Evolutionary conservation across 1,140 invertebrate species (phyloP).

Genomic region (Hormaphis cornu): DNA sequence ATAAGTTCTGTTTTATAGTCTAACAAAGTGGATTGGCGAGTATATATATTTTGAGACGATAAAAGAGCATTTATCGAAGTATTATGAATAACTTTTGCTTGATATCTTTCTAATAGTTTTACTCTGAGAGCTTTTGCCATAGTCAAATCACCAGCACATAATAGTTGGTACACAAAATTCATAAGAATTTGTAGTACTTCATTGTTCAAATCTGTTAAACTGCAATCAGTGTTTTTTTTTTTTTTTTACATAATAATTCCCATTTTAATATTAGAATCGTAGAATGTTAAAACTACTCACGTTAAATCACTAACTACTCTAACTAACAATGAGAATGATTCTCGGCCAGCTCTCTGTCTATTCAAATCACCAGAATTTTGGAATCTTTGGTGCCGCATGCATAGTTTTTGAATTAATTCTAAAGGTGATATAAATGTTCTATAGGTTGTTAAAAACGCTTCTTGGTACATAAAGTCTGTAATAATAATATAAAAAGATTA

Average conservation of each 20-base stretch:
- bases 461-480: slow-evolving; percentile 86
- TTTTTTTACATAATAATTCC: background rate
- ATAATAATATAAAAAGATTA: slow-evolving; percentile 40
- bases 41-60: slow-evolving; percentile 40
- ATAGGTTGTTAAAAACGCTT: slow-evolving; percentile 94
- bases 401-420: slow-evolving; percentile 77
- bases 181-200: slow-evolving; percentile 65
- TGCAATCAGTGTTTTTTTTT: slow-evolving; percentile 44
- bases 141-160: slow-evolving; percentile 72
- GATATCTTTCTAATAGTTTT: slow-evolving; percentile 83
- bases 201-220: slow-evolving; percentile 71
- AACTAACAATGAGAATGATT: slow-evolving; percentile 80
- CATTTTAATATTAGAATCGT: background rate
- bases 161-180: slow-evolving; percentile 84
- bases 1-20: slow-evolving; percentile 88
- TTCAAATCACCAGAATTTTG: slow-evolving; percentile 59
- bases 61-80: slow-evolving; percentile 35
- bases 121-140: slow-evolving; percentile 80
- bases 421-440: slow-evolving; percentile 86
- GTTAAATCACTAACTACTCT: slow-evolving; percentile 87
- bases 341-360: slow-evolving; percentile 69
- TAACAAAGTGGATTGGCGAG: slow-evolving; percentile 59
- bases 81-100: slow-evolving; percentile 51
- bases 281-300: slow-evolving; percentile 50
- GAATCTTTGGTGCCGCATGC: slow-evolving; percentile 76